Evolutionary conservation across 2,797 vertebrate genomes (phyloP).

Genomic region (Tapera naevia): DNA sequence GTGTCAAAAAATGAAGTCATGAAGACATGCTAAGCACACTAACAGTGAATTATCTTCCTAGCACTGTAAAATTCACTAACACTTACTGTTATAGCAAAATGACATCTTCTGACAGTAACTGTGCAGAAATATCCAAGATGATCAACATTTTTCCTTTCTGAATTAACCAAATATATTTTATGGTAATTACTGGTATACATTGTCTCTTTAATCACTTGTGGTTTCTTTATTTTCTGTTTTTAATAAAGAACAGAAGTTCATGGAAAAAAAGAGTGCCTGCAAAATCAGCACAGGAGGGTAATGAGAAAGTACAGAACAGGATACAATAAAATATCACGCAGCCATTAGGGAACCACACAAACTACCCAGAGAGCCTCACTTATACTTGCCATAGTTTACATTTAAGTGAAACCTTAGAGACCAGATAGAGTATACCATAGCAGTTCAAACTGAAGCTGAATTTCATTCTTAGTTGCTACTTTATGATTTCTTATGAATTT

Average conservation of each 20-base stretch:
- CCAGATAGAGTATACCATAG: background rate
- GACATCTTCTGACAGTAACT: background rate
- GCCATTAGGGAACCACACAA: background rate
- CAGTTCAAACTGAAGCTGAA: background rate
- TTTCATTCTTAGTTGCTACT: background rate
- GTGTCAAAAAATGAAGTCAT: slow-evolving; percentile 15
- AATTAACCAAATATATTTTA: background rate
- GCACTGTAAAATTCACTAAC: background rate
- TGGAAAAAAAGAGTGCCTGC: background rate
- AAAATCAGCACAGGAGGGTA: background rate
- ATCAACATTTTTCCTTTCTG: background rate
- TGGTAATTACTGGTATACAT: background rate
- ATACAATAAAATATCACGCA: background rate
- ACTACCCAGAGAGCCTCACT: background rate
- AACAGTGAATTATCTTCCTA: slow-evolving; percentile 33
- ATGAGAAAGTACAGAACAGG: background rate
- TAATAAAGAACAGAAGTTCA: background rate
- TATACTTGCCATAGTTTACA: background rate
- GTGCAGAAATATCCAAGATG: background rate
- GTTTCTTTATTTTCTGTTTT: slow-evolving; percentile 15
- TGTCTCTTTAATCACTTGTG: background rate
- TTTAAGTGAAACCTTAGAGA: background rate
- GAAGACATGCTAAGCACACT: slow-evolving; percentile 4
- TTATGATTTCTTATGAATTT: background rate
- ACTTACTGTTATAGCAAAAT: background rate